These are phyloP conservation scores for Aplocera efformata DNA, from an alignment of 2,888 invertebrate species.

Conservation along the genomic window DNA sequence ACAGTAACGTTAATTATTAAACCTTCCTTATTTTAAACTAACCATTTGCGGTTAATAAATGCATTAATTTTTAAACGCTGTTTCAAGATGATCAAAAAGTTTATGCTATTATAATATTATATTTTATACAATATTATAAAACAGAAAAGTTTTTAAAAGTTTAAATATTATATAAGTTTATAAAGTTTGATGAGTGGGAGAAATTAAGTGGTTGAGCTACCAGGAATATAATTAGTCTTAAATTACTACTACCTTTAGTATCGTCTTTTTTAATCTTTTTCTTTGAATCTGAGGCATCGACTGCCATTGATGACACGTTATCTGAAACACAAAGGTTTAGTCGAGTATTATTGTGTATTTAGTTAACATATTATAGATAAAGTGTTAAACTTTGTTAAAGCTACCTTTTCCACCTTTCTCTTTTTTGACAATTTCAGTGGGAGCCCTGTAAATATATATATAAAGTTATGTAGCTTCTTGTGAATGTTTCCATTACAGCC, in stretches of 20 bases:
- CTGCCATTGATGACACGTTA: slow-evolving; percentile 41
- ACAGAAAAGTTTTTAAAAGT: too few species aligned
- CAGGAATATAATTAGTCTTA: too few species aligned
- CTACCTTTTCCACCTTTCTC: slow-evolving; percentile 33
- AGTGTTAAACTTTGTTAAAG: not conserved
- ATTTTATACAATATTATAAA: too few species aligned
- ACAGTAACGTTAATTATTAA: not conserved
- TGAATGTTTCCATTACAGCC: too few species aligned
- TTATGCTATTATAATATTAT: too few species aligned
- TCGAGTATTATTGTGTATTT: not conserved
- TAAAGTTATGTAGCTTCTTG: not conserved
- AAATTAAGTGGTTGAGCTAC: too few species aligned
- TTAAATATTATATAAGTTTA: too few species aligned
- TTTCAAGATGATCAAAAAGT: too few species aligned
- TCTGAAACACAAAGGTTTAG: slow-evolving; percentile 27
- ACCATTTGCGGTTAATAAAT: too few species aligned
- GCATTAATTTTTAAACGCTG: too few species aligned
- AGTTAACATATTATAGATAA: not conserved
- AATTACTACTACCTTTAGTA: slow-evolving; percentile 50
- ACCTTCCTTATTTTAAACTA: too few species aligned
- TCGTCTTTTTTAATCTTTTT: slow-evolving; percentile 66
- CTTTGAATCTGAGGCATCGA: slow-evolving; percentile 48
- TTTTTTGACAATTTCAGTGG: slow-evolving; percentile 22
- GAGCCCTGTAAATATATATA: slow-evolving; percentile 15
- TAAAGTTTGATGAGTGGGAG: too few species aligned